phyloP scores from a whole-genome alignment of 2,888 invertebrate genomes.

The Hydropsyche betteni region DNA sequence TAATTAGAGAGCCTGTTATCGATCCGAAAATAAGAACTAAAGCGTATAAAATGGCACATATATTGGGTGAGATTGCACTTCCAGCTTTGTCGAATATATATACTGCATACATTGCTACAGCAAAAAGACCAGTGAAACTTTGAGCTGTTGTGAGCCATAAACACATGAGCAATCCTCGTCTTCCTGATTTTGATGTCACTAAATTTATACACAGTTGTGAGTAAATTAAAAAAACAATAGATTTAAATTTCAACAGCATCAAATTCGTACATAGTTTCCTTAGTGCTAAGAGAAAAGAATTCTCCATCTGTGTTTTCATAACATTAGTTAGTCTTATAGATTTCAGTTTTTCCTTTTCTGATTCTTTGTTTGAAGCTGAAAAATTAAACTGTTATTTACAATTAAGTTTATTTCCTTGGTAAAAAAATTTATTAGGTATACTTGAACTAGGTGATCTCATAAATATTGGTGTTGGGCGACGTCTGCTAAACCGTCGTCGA shows the following conservation, averaged over 20 bases:
- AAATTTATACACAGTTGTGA: constrained; percentile 56
- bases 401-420: too few species aligned
- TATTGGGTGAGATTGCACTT: constrained; percentile 61
- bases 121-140: constrained; percentile 62
- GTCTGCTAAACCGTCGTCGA: background rate
- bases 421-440: background rate
- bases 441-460: constrained; percentile 18
- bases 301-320: constrained; percentile 30
- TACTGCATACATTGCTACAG: constrained; percentile 64
- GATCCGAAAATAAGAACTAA: constrained; percentile 65
- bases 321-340: background rate
- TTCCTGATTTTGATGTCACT: constrained; percentile 36
- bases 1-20: constrained; percentile 59
- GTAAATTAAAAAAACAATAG: constrained; percentile 55
- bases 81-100: constrained; percentile 66
- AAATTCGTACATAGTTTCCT: constrained; percentile 58
- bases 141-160: constrained; percentile 51
- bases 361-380: background rate
- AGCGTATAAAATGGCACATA: constrained; percentile 70
- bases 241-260: constrained; percentile 14
- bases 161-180: constrained; percentile 42
- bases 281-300: constrained; percentile 54
- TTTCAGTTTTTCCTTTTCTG: constrained; percentile 19
- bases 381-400: background rate
- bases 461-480: constrained; percentile 5